phyloP scores from a whole-genome alignment of 2,888 invertebrate species.

The Gnatocerus cornutus region DNA sequence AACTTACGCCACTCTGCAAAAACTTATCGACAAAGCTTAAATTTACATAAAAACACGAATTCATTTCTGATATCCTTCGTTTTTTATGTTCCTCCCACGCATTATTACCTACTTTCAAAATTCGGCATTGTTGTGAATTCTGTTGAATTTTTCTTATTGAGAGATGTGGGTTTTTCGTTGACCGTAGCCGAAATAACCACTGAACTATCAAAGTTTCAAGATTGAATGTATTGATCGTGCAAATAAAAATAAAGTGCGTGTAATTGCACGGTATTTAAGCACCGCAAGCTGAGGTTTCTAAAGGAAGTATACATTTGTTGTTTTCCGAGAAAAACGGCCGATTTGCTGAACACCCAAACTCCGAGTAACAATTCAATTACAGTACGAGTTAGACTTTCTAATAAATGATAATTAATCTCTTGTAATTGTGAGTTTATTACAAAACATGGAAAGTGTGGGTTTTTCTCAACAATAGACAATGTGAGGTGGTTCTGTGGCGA shows the following conservation, averaged over 20 bases:
- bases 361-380: not conserved
- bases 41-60: slow-evolving; percentile 12
- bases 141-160: not conserved
- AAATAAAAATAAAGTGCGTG: slow-evolving; percentile 17
- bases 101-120: slow-evolving; percentile 7
- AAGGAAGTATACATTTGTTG: slow-evolving; percentile 14
- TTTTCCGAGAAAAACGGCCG: not conserved
- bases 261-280: slow-evolving; percentile 19
- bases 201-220: slow-evolving; percentile 8
- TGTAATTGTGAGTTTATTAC: slow-evolving; percentile 41
- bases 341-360: not conserved
- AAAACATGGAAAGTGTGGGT: slow-evolving; percentile 49
- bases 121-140: not conserved
- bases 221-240: not conserved
- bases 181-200: slow-evolving; percentile 13
- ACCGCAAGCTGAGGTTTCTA: slow-evolving; percentile 3
- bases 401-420: slow-evolving; percentile 46
- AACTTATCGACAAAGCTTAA: slow-evolving; percentile 7
- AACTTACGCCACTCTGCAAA: slow-evolving; percentile 2
- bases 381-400: slow-evolving; percentile 44
- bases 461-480: slow-evolving; percentile 46
- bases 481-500: slow-evolving; percentile 24
- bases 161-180: slow-evolving; percentile 11
- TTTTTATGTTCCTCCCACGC: slow-evolving; percentile 1
- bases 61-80: slow-evolving; percentile 12